Percentiles rank a stretch among this genome's conserved stretches.
These are phyloP conservation scores for Homalodisca vitripennis DNA, from an alignment of 1,140 invertebrate species.

Conservation along the genomic window DNA sequence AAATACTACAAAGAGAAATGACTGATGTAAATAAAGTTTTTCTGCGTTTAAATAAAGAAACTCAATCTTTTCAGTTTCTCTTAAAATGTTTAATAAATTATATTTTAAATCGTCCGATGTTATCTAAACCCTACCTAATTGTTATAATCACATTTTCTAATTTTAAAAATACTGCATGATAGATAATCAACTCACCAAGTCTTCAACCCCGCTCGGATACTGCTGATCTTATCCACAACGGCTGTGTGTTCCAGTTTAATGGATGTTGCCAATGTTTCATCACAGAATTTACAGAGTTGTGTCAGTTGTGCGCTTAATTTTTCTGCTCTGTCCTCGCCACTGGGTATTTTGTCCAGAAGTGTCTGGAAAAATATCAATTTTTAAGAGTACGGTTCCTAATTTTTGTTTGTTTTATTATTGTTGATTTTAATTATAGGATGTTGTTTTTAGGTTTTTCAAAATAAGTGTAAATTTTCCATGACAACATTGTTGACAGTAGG, in stretches of 20 bases:
- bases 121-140: too few species aligned
- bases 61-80: too few species aligned
- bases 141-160: too few species aligned
- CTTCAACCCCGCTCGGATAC: conserved; percentile 73
- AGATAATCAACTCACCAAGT: conserved; percentile 72
- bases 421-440: too few species aligned
- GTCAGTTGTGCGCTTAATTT: conserved; percentile 65
- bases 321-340: conserved; percentile 62
- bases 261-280: conserved; percentile 70
- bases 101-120: too few species aligned
- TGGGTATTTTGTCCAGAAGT: conserved; percentile 64
- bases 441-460: too few species aligned
- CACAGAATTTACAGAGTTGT: conserved; percentile 67
- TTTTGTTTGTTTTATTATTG: not conserved
- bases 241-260: conserved; percentile 78
- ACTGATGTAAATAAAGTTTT: too few species aligned
- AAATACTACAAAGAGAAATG: too few species aligned
- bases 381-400: conserved; percentile 12
- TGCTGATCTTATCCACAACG: conserved; percentile 69
- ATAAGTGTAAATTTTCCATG: too few species aligned
- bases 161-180: conserved; percentile 42
- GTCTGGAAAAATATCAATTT: conserved; percentile 53
- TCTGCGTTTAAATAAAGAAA: too few species aligned
- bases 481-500: too few species aligned
- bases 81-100: too few species aligned